Percentiles rank a stretch among this genome's conserved stretches.
Evolutionary conservation across 2,797 vertebrate genomes (phyloP).

Genomic region (Parambassis ranga): DNA sequence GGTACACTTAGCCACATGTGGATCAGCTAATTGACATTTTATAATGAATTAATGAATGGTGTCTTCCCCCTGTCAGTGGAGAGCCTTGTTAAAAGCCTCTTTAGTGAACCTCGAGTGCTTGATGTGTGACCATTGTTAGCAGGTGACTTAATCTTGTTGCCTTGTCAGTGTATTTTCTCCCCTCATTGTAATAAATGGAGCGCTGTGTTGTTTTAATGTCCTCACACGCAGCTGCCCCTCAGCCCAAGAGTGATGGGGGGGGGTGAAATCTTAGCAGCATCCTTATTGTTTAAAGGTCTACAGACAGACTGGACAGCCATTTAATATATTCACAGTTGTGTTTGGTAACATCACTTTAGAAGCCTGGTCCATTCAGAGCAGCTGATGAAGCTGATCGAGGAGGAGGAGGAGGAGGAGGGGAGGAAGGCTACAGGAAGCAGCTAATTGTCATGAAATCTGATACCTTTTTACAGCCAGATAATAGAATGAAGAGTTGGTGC

Average conservation of each 20-base stretch:
- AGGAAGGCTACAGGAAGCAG: conserved; percentile 45
- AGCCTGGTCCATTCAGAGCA: conserved; percentile 29
- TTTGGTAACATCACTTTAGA: conserved; percentile 9
- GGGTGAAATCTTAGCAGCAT: conserved; percentile 3
- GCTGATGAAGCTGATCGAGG: conserved; percentile 39
- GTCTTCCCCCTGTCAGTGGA: neutral
- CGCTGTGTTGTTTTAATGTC: conserved; percentile 40
- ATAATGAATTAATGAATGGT: conserved; percentile 20
- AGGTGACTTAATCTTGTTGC: conserved; percentile 40
- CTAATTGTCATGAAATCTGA: conserved; percentile 51
- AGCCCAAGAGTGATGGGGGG: conserved; percentile 2
- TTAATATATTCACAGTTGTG: neutral
- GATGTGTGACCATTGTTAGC: conserved; percentile 34
- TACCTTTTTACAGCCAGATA: conserved; percentile 12
- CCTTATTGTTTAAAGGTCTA: conserved; percentile 24
- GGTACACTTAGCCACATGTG: neutral
- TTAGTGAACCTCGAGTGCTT: conserved; percentile 25
- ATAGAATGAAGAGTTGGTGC: conserved; percentile 31
- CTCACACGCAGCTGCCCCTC: neutral
- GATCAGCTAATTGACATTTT: conserved; percentile 5
- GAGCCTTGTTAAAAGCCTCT: conserved; percentile 18
- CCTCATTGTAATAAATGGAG: conserved; percentile 43
- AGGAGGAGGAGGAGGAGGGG: too few species aligned
- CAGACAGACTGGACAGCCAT: neutral
- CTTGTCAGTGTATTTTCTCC: conserved; percentile 30